A percentile compares a stretch with the other conserved stretches of the same genome.
phyloP scores from a whole-genome alignment of 1,140 invertebrate genomes.

The Drosophila erecta region DNA sequence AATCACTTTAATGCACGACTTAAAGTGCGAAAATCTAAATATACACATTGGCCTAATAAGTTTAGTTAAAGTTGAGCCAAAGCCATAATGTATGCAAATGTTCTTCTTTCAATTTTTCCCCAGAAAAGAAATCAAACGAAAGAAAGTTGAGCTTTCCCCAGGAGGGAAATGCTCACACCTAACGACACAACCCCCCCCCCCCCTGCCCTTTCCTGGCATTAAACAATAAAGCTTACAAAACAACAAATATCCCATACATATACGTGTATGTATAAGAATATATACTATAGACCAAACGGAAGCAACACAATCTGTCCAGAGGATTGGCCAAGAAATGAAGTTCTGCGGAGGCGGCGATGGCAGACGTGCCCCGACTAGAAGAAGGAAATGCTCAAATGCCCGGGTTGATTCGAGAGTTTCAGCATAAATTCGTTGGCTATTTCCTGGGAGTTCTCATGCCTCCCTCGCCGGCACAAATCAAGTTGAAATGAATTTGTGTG shows the following conservation, averaged over 20 bases:
- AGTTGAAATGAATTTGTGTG: conserved; percentile 44
- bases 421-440: neutral
- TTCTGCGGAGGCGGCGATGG: conserved; percentile 30
- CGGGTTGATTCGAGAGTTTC: conserved; percentile 4
- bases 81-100: conserved; percentile 51
- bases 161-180: conserved; percentile 8
- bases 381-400: conserved; percentile 3
- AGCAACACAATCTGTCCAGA: conserved; percentile 44
- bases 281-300: conserved; percentile 6
- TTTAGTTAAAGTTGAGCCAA: conserved; percentile 27
- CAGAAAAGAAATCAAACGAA: conserved; percentile 61
- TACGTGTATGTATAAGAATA: conserved; percentile 4
- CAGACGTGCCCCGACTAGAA: conserved; percentile 60
- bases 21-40: neutral
- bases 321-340: conserved; percentile 52
- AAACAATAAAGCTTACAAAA: conserved; percentile 64
- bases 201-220: conserved; percentile 7
- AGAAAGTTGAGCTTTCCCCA: conserved; percentile 24
- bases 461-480: conserved; percentile 40
- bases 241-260: conserved; percentile 36
- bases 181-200: no score
- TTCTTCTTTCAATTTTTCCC: conserved; percentile 25
- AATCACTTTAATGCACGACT: conserved; percentile 8
- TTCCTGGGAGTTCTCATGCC: neutral
- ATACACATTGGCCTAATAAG: conserved; percentile 45